A percentile compares a stretch with the other conserved stretches of the same genome.
These are phyloP conservation scores for Griposia aprilina DNA, from an alignment of 2,888 invertebrate genomes.

Conservation along the genomic window DNA sequence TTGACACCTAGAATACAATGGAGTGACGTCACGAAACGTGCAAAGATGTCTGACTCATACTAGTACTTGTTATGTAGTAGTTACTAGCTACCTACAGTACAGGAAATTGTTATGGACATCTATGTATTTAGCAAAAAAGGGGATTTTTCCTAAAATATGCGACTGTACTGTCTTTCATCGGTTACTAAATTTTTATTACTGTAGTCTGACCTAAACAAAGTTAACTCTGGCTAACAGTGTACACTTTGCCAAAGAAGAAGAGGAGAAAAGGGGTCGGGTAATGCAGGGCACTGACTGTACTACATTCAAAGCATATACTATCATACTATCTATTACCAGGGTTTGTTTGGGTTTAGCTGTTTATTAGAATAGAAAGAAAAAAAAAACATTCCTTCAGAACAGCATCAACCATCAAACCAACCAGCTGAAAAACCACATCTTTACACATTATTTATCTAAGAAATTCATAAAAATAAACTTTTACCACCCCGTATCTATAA, in stretches of 20 bases:
- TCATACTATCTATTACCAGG: background rate
- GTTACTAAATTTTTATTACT: background rate
- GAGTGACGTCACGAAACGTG: conserved; percentile 65
- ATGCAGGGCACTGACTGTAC: background rate
- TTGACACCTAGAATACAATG: conserved; percentile 66
- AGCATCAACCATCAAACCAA: background rate
- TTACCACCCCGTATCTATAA: background rate
- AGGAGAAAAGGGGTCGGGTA: background rate
- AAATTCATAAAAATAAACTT: background rate
- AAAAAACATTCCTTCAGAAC: background rate
- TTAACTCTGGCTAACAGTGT: background rate
- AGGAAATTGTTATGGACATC: conserved; percentile 4
- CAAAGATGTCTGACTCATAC: conserved; percentile 60
- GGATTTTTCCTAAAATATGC: background rate
- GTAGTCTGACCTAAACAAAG: background rate
- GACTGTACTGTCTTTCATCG: background rate
- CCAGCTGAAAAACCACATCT: background rate
- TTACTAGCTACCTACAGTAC: conserved; percentile 19
- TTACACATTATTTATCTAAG: background rate
- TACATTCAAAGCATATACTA: background rate
- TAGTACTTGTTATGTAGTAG: conserved; percentile 45
- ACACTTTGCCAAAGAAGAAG: background rate
- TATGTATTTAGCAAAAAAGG: background rate
- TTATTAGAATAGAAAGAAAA: no score
- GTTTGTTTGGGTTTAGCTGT: background rate